Evolutionary conservation across 2,888 invertebrate species (phyloP), one percentile per base, ranked within the genome.

Genomic region (Augiades crinisus): DNA sequence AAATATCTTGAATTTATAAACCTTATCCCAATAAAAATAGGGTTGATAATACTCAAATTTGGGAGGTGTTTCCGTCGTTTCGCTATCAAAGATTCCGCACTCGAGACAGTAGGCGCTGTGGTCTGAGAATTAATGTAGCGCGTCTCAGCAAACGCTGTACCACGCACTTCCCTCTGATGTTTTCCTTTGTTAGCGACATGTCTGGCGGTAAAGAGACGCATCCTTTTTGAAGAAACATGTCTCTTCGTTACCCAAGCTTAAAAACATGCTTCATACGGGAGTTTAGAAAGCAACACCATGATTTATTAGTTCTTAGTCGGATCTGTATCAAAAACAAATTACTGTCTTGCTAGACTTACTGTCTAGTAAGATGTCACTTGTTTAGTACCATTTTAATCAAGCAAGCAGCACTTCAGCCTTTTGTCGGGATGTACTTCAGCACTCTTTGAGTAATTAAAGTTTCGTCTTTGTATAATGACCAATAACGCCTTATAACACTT

Each of bases 71-170:
- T 51, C 17, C 3, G 21, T 4, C 40, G 16, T 70, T 74, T 62
- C 58, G 45, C 24, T 45, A 19, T 14, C 58, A 45, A 41, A 41
- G 24, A 12, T 22, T 14, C 36, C 50, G 62, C 67, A 68, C 85
- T 83, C 76, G 80, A 84, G 85, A 84, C 81, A 75, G 78, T 78
- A 78, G 80, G 81, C 33, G 17, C 79, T 75, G 78, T 68, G 79
- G 81, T 79, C 82, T 82, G 81, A 80, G 74, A 81, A 85, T 85
- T 84, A 87, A 85, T 85, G 84, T 78, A 67, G 72, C 78, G 68
- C 79, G 76, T 72, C 80, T 82, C 43, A 13, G 19, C 50, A 27
- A 17, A 34, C n/a, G 31, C 21, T 16, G 47, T 40, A 38, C 24
- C 21, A 41, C 47, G 40, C 47, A 47, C 49, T 49, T 24, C 41